Base-by-base conservation (phyloP, 2,888 invertebrate species). In the Rhingia rostrata region DNA sequence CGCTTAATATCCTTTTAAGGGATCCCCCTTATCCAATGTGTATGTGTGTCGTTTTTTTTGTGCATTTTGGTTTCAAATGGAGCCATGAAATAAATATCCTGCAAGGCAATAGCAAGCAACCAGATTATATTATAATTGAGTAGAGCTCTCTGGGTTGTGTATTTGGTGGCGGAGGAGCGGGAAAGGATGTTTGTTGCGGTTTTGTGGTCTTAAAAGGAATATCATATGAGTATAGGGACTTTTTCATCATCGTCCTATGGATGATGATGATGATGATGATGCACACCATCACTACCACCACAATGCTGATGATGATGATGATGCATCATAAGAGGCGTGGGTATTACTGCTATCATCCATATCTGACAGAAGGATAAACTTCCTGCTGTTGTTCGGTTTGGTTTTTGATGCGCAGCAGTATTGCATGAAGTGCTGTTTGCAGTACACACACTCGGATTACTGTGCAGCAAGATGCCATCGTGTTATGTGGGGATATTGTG, bases 61-160 rank as follows among this genome's bases (percentile, higher is more conserved):
- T 64, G 22, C 32, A 47, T 49, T 22, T 64, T 14, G 33, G n/a
- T 49, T 64, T 43, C 14, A 22, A 56, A 54, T 35, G 32, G 61
- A 54, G 47, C 49, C 37, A 39, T 70, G 47, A 61, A 66, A 60
- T 70, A 82, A 72, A 72, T 61, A 67, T 66, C 61, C 78, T 67
- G 51, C 60, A 72, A 41, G 60, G 43, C 51, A 80, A 14, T 10
- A 47, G 32, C 73, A 69, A 80, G 64, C 84, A 84, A 80, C 61
- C 70, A 75, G 80, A 84, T 84, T 84, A 84, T 84, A 61, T 75
- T 84, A 75, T 75, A 84, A 84, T 84, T 84, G 80, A 80, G 84
- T 70, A 60, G 61, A 79, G 47, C 60, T 73, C 61, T 45, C 9
- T 54, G 49, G 37, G 53, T 54, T 66, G 39, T 70, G 53, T 67